A percentile compares a stretch with the other conserved stretches of the same genome.
Conservation (phyloP, 2,888 invertebrate genomes). For the Lycophotia porphyrea region DNA sequence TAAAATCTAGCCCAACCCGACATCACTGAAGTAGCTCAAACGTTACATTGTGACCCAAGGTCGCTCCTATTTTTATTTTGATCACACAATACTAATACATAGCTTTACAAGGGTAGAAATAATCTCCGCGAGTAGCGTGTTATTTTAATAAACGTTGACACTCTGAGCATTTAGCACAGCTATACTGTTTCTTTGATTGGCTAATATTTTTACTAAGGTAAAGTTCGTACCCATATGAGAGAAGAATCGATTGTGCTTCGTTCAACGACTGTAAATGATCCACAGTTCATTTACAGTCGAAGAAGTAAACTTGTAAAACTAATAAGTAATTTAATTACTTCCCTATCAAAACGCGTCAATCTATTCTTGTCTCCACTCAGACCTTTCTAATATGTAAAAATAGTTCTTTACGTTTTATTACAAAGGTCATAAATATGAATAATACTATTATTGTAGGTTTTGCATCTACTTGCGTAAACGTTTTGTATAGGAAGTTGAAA, state of each 20-base stretch:
- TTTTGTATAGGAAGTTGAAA: neutral
- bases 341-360: neutral
- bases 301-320: neutral
- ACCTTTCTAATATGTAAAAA: neutral
- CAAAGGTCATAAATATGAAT: neutral
- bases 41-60: conserved; percentile 8
- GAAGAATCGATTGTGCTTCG: neutral
- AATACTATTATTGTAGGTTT: neutral
- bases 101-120: neutral
- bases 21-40: conserved; percentile 19
- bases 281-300: neutral
- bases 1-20: conserved; percentile 28
- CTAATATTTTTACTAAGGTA: neutral
- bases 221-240: neutral
- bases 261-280: neutral
- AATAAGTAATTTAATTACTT: neutral
- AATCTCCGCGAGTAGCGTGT: neutral
- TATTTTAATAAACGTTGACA: neutral
- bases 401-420: neutral
- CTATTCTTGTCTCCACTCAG: neutral
- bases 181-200: neutral
- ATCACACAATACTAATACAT: neutral
- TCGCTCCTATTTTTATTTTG: conserved; percentile 17
- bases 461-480: neutral
- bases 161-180: neutral